Base-by-base conservation (phyloP, 1,140 invertebrate genomes). In the Bombus sibiricus region DNA sequence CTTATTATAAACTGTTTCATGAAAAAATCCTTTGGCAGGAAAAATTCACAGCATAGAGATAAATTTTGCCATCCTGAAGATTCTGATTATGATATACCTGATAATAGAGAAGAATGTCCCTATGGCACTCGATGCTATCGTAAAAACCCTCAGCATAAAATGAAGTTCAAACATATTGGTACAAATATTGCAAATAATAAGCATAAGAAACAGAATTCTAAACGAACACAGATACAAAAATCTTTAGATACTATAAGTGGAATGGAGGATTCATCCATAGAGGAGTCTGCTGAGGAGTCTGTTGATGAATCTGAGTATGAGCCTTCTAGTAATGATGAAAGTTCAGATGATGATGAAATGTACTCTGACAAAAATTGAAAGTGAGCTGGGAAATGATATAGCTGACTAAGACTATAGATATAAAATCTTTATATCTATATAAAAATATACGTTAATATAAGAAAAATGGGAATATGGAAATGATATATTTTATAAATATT, bases 111-210 rank as follows among this genome's bases (percentile, higher is more conserved):
- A 15, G 92, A 95, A 81, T 96, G 96, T 92, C 93, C 93, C 34
- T 96, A 95, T 86, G 96, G 96, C 18, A 86, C 91, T 18, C 80
- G 87, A 18, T 96, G 96, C 89, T 96, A 96, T 88, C 94, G 96
- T 47, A 95, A 93, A 79, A 96, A 96, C 92, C 88, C 92, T 18
- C 92, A 95, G 25, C 96, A 96, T 82, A 93, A 92, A 81, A 83
- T 87, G 81, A 89, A 96, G 32, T 96, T 92, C 81, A 96, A 95
- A 87, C 96, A 96, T 88, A 93, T 93, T 5, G 84, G 43, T 25
- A 57, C 68, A 34, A 76, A 85, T 12, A 59, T 8, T 34, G 66
- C n/a, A 59, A 77, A 1, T 72, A 77, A 1, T 72, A 76, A 32
- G 10, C 25, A 8, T 25, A 59, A 47, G 12, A 71, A 74, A 5